Conservation (phyloP, 2,888 invertebrate species). For the Cryptocephalus primarius region DNA sequence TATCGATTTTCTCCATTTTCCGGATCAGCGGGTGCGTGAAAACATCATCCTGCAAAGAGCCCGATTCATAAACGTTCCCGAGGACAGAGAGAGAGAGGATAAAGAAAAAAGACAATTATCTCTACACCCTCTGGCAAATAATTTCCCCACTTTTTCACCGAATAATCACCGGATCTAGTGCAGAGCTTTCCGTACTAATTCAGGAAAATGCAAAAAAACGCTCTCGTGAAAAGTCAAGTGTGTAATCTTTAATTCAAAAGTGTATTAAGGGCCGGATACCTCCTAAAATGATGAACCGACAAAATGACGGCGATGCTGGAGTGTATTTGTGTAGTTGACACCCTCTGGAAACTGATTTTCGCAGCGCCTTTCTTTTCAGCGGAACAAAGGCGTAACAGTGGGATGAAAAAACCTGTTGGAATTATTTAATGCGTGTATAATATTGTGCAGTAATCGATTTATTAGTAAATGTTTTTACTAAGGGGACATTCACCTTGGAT, state of each 20-base stretch:
- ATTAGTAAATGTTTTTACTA: too few relatives aligned
- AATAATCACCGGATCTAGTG: background rate
- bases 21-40: too few relatives aligned
- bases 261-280: conserved; percentile 16
- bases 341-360: conserved; percentile 34
- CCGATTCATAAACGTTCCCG: too few relatives aligned
- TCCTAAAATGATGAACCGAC: conserved; percentile 24
- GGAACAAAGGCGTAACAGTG: conserved; percentile 11
- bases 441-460: too few relatives aligned
- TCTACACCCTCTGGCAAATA: background rate
- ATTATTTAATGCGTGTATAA: too few relatives aligned
- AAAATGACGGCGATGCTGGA: conserved; percentile 29
- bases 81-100: too few relatives aligned
- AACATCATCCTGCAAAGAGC: too few relatives aligned
- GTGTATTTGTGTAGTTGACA: conserved; percentile 36
- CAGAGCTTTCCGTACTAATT: background rate
- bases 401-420: too few relatives aligned
- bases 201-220: conserved; percentile 9
- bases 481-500: too few relatives aligned
- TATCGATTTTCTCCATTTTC: too few relatives aligned
- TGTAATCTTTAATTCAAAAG: conserved; percentile 22
- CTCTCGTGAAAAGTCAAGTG: conserved; percentile 15
- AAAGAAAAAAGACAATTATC: background rate
- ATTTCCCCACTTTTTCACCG: background rate
- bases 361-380: conserved; percentile 25